phyloP scores from a whole-genome alignment of 2,113 vertebrate genomes.

The Eretmochelys imbricata region DNA sequence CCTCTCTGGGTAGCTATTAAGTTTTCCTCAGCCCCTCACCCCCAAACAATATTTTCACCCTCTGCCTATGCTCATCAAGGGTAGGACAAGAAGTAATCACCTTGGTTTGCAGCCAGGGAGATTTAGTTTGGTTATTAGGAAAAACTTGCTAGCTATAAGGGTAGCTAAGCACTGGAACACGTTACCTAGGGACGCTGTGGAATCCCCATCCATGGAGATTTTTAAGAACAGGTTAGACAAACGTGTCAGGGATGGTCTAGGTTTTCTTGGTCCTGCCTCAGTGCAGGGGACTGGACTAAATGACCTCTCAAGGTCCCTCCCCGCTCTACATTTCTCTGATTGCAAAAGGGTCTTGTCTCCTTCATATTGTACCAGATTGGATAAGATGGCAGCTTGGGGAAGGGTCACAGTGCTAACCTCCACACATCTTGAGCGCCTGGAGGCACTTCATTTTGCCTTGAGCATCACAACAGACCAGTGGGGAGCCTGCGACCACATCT shows the following conservation, averaged over 20 bases:
- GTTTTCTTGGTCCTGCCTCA: neutral
- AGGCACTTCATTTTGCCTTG: conserved; percentile 18
- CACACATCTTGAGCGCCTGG: neutral
- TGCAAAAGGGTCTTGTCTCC: neutral
- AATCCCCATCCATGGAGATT: neutral
- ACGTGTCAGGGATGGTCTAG: neutral
- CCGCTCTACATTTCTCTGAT: neutral
- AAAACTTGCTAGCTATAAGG: neutral
- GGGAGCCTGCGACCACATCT: neutral
- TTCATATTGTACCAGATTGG: neutral
- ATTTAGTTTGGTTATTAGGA: neutral
- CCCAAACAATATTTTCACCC: neutral
- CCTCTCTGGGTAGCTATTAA: neutral
- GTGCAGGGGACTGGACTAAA: neutral
- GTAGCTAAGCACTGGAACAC: neutral
- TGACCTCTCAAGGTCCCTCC: neutral
- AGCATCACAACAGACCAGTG: neutral
- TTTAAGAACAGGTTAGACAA: neutral
- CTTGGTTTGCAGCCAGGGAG: neutral
- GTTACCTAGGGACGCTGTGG: neutral
- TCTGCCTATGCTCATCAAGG: neutral
- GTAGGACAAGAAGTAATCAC: neutral
- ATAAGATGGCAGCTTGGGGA: neutral
- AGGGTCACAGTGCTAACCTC: neutral
- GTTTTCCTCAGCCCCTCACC: neutral